Base-by-base conservation (phyloP, 2,888 invertebrate genomes). In the Neoaliturus tenellus region DNA sequence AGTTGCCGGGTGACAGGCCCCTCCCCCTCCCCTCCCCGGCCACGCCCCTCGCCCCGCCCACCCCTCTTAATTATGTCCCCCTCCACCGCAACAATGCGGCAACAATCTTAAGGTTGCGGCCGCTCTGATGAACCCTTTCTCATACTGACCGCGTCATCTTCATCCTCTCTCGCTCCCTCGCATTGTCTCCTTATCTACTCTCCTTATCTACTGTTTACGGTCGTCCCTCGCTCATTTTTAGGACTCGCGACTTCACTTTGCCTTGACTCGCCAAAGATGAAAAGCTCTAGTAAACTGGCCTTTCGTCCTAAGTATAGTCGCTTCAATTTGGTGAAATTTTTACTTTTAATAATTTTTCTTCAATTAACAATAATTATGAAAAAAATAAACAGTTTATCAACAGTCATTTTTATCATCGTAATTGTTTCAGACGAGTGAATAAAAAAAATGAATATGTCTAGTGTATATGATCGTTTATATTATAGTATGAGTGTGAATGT, bases 31-130 rank as follows among this genome's bases (percentile, higher is more conserved):
- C 41, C 25, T n/a, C 67, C 20, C 20, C 28, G 8, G 71, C 69
- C 31, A 25, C 81, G 71, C 81, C 69, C 71, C 39, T 35, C 39
- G 62, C 67, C n/a, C 62, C 81, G 67, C 81, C 62, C 81, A 25
- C 51, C 71, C 81, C 67, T 81, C 81, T 69, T 81, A 81, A 81
- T 81, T 81, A 81, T 69, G 69, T 81, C 48, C 44, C 81, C 81
- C 67, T 69, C 81, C 71, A 69, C 81, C 81, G 25, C 81, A 81
- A 81, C 81, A 81, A 81, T 81, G 81, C 81, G 39, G 81, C 81
- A 81, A 81, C 81, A 81, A 81, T 75, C 75, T 75, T 75, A 71
- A 75, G 75, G 75, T 75, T 75, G 75, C 28, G 75, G 75, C 31
- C 48, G 44, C 35, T 41, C 75, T 75, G 75, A 75, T 75, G 75